Conservation (phyloP, 2,113 vertebrate species). For the Connochaetes taurinus region DNA sequence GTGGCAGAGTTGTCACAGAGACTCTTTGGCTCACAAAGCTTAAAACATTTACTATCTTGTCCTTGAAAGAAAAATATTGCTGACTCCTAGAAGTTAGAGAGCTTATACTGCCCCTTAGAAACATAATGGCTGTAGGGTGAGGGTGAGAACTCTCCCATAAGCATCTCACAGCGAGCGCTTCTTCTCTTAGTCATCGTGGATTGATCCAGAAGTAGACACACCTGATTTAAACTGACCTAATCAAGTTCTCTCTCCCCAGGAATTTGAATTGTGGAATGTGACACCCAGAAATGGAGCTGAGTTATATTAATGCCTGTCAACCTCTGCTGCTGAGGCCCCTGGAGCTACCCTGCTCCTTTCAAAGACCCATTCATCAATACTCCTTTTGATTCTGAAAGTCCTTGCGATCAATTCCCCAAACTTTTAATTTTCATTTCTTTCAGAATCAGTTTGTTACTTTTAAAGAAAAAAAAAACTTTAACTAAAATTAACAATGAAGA, state of each 20-base stretch:
- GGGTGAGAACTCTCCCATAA: neutral
- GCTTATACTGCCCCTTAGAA: neutral
- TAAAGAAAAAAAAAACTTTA: neutral
- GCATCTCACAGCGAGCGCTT: neutral
- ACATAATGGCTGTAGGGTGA: neutral
- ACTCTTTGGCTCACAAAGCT: neutral
- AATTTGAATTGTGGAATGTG: neutral
- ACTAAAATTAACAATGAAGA: constrained; percentile 22
- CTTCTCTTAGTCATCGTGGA: neutral
- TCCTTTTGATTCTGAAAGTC: neutral
- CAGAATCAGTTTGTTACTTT: neutral
- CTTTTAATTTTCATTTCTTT: neutral
- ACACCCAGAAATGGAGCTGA: neutral
- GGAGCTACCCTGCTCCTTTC: neutral
- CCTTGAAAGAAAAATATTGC: neutral
- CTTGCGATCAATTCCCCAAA: neutral
- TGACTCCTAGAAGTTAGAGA: neutral
- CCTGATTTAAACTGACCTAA: neutral
- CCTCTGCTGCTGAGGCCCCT: neutral
- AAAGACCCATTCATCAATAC: neutral
- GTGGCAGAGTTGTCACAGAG: neutral
- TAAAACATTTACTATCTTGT: neutral
- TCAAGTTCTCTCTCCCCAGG: neutral
- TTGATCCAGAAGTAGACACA: neutral
- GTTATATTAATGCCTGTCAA: neutral